These are phyloP conservation scores for Nematostella vectensis DNA, from an alignment of 92 coral and sea anemone genomes.

Conservation along the genomic window DNA sequence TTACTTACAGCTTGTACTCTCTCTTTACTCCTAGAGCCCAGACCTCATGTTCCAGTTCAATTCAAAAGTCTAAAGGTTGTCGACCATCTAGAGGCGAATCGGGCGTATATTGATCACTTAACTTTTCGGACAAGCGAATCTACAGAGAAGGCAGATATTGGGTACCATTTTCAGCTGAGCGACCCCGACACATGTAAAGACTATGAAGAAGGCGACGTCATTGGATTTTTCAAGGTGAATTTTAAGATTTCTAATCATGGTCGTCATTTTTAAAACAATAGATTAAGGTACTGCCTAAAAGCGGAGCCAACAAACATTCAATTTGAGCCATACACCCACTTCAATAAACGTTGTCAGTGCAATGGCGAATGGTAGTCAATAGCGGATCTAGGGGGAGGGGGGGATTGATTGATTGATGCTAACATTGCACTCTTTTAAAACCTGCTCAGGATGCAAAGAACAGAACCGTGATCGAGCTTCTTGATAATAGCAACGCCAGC, in stretches of 20 bases:
- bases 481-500: constrained; percentile 52
- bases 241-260: no score
- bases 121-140: constrained; percentile 31
- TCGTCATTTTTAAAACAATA: no score
- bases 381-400: no score
- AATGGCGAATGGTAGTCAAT: no score
- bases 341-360: no score
- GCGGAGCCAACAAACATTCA: no score
- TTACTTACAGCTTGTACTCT: no score
- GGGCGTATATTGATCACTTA: constrained; percentile 75
- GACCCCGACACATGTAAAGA: constrained; percentile 52
- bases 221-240: constrained; percentile 71
- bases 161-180: constrained; percentile 69
- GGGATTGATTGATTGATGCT: no score
- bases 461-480: constrained; percentile 43
- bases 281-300: no score
- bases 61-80: constrained; percentile 47
- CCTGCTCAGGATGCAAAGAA: constrained; percentile 47
- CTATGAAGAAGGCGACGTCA: constrained; percentile 89
- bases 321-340: no score
- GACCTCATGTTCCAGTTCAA: no score
- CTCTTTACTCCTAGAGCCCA: no score
- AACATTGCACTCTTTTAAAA: background rate
- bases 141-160: constrained; percentile 64
- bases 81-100: constrained; percentile 76